Conservation (phyloP, 1,140 invertebrate species). For the Lepidurus arcticus region DNA sequence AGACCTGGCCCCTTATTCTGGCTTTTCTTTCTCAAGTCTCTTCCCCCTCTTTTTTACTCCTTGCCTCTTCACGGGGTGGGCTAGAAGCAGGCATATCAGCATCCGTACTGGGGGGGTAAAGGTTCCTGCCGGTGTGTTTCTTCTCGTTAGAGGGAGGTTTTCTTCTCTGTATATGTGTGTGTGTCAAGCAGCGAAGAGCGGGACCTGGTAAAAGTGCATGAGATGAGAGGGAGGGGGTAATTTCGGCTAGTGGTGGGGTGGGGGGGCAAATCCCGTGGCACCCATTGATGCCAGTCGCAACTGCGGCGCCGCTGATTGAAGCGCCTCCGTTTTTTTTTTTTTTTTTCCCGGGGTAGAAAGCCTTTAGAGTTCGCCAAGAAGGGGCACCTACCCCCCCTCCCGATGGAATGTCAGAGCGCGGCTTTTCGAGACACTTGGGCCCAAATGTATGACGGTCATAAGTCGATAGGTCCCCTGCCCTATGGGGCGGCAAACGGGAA, state of each 20-base stretch:
- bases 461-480: conserved; percentile 15
- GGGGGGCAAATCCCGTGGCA: background rate
- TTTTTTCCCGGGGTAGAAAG: background rate
- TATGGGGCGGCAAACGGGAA: conserved; percentile 16
- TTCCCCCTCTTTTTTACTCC: background rate
- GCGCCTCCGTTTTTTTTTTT: background rate
- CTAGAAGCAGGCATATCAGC: background rate
- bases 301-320: conserved; percentile 16
- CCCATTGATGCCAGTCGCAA: conserved; percentile 16
- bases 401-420: conserved; percentile 20
- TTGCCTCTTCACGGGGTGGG: background rate
- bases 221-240: conserved; percentile 10
- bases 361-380: background rate
- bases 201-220: background rate
- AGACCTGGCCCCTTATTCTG: background rate
- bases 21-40: background rate
- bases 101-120: background rate
- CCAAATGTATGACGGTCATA: conserved; percentile 12
- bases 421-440: background rate
- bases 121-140: background rate
- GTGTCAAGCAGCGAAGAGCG: background rate
- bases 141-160: background rate
- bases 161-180: background rate
- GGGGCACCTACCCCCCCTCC: background rate
- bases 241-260: conserved; percentile 9